Conservation (phyloP, 1,140 invertebrate genomes). For the Cydia amplana region DNA sequence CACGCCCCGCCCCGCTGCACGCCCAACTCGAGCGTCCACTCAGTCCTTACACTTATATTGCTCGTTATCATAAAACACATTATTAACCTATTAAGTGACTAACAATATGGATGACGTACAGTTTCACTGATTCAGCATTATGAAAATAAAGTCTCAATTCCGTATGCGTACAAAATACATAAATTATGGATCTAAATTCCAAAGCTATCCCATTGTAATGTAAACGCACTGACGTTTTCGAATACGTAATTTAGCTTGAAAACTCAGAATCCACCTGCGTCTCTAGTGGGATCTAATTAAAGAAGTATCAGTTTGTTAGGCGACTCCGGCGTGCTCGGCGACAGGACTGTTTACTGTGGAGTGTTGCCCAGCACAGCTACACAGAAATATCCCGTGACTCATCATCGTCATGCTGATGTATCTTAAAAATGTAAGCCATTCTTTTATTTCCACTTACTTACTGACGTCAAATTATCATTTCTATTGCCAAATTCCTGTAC, state of each 20-base stretch:
- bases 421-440: slow-evolving; percentile 49
- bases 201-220: slow-evolving; percentile 5
- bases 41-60: too few species aligned
- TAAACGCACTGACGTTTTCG: neutral
- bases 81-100: slow-evolving; percentile 3
- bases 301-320: slow-evolving; percentile 32
- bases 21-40: too few species aligned
- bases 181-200: neutral
- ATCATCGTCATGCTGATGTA: slow-evolving; percentile 45
- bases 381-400: slow-evolving; percentile 28
- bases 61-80: slow-evolving; percentile 17
- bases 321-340: slow-evolving; percentile 32
- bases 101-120: slow-evolving; percentile 1
- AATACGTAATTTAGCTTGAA: neutral
- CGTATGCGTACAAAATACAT: neutral
- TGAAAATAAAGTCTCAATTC: neutral
- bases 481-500: slow-evolving; percentile 18
- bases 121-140: neutral
- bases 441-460: slow-evolving; percentile 22
- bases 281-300: slow-evolving; percentile 34
- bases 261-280: slow-evolving; percentile 20
- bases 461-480: slow-evolving; percentile 20
- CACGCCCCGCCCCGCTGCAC: too few species aligned
- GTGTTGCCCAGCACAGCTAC: slow-evolving; percentile 14
- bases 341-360: slow-evolving; percentile 18